Evolutionary conservation across 2,797 vertebrate species (phyloP), one percentile per base, ranked within the genome.

Genomic region (Dicrostonyx torquatus): DNA sequence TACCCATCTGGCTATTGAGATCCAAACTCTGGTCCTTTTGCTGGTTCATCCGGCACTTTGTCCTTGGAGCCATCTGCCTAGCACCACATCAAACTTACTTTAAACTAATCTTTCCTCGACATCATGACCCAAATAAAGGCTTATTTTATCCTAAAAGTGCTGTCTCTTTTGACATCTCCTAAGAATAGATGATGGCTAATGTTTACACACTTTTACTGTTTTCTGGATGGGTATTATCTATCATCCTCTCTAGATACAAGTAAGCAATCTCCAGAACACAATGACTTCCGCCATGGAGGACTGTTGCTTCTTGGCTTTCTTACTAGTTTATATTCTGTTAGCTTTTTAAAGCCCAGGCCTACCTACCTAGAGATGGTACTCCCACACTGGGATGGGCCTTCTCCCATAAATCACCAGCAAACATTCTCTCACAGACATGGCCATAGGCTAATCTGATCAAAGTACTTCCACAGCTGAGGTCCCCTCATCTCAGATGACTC

Each of bases 81-180:
- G 29, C 40, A 17, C 43, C 48, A 89, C 64, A 70, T 43, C 3
- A 82, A 78, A 89, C 85, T 75, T 43, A 43, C 43, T 43, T 43
- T 43, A 43, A 95, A n/a, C 34, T 89, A 89, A 37, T 43, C 43
- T 64, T 80, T 34, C 37, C 84, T 89, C 93, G 70, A 83, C 75
- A 86, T 78, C 22, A 58, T 90, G 55, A 76, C 1, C 43, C 48
- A 75, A 68, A 58, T 50, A 93, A 93, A 88, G 13, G 17, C 29
- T 90, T 68, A 95, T 87, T 90, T 90, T 85, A 82, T n/a, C 50
- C 58, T 48, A 72, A 84, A 80, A 72, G 17, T 50, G 48, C 37
- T 79, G 94, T 94, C 37, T 93, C 43, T 95, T 87, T 80, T 88
- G 50, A 29, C 87, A 2, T 91, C 37, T 87, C 29, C 7, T 94